Evolutionary conservation across 1,140 invertebrate species (phyloP), one percentile per base, ranked within the genome.

Genomic region (Solenopsis fugax): DNA sequence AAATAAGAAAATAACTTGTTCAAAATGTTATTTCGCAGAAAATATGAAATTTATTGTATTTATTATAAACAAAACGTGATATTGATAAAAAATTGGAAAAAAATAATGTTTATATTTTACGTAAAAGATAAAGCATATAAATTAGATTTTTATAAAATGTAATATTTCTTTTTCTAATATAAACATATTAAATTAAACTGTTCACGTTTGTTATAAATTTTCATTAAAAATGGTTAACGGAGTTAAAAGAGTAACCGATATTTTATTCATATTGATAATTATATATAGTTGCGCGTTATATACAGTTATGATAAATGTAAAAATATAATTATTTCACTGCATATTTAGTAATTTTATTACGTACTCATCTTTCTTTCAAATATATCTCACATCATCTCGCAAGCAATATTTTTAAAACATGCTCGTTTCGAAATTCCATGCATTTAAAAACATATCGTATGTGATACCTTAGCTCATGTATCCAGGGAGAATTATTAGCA

Each of bases 101-200:
- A 77, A 48, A 24, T 4, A 62, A 34, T 2, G 2, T n/a, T 29
- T 13, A 5, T 12, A 34, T 56, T 58, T 56, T 29, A 45, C 10
- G 7, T 24, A 16, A 80, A 56, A 81, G 5, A 41, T 45, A 9
- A 48, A 62, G 29, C 1, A 16, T 37, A 64, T 54, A 24, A 41
- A 54, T 45, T 69, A 56, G 3, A 41, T 41, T 54, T 71, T 56
- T 69, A 69, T 69, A 24, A 52, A 24, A 45, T 16, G 7, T 52
- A 67, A 67, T 54, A 67, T 48, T 67, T 67, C 4, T 56, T 13
- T 78, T 7, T 78, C n/a, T 16, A 9, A 62, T 54, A 10, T 65
- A 16, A 16, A 7, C 2, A 10, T 65, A 65, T 37, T 12, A 52
- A 78, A 48, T 0, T 64, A 2, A 1, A 13, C 3, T 67, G 1